A percentile compares a stretch with the other conserved stretches of the same genome.
These are phyloP conservation scores for Scomberomorus guttatus DNA, from an alignment of 2,797 vertebrate genomes.

Conservation along the genomic window DNA sequence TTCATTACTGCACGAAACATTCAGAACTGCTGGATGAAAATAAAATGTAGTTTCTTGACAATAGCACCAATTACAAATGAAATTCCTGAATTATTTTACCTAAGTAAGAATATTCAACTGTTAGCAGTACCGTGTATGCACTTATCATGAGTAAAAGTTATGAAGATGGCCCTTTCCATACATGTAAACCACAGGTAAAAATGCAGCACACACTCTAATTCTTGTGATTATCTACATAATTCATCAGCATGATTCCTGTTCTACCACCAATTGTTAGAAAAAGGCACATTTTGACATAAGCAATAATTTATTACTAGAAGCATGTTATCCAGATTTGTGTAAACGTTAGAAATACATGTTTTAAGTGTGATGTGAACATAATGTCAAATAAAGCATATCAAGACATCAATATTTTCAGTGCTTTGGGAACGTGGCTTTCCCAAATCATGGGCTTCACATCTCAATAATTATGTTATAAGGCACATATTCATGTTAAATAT, in stretches of 20 bases:
- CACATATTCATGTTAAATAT: constrained; percentile 7
- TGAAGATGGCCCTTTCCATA: not conserved
- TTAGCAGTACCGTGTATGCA: not conserved
- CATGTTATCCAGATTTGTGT: not conserved
- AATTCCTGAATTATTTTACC: not conserved
- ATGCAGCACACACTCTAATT: not conserved
- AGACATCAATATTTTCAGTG: not conserved
- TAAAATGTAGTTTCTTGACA: not conserved
- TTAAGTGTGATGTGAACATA: not conserved
- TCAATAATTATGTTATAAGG: not conserved
- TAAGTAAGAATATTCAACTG: not conserved
- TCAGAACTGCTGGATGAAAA: not conserved
- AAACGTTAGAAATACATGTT: constrained; percentile 14
- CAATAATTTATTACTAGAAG: constrained; percentile 18
- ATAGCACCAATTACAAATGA: not conserved
- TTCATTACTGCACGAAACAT: constrained; percentile 6
- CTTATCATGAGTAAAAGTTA: not conserved
- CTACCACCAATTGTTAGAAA: not conserved
- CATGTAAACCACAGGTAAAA: not conserved
- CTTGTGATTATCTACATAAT: not conserved
- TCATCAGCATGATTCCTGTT: constrained; percentile 1
- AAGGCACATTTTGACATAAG: not conserved
- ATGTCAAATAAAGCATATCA: not conserved
- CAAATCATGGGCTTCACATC: not conserved
- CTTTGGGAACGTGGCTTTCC: not conserved